These are phyloP conservation scores for Trididemnum miniatum DNA, from an alignment of 23 tunicate genomes.

Conservation along the genomic window DNA sequence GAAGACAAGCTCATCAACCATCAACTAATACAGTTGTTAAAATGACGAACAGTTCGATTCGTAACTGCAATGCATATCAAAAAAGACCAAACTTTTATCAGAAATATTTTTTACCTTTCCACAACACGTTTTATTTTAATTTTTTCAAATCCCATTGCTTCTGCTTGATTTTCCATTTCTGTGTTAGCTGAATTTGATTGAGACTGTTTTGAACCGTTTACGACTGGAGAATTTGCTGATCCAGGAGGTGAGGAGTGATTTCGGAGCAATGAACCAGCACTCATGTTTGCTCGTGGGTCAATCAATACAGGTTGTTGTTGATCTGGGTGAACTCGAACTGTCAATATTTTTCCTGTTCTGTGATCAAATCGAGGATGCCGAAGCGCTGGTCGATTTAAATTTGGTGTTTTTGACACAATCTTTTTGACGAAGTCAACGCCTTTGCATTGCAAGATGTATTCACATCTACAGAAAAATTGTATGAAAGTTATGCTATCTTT, in stretches of 20 bases:
- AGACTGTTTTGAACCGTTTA: neutral
- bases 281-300: conserved; percentile 8
- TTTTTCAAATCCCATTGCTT: neutral
- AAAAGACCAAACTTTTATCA: neutral
- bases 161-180: neutral
- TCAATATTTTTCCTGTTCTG: neutral
- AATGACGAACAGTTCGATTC: neutral
- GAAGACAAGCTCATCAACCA: too few species aligned
- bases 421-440: conserved; percentile 13
- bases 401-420: neutral
- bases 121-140: neutral
- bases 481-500: too few species aligned
- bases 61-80: neutral
- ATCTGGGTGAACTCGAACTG: neutral
- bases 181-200: neutral
- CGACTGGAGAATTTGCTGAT: neutral
- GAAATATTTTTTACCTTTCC: neutral
- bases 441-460: conserved; percentile 18
- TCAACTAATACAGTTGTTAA: too few species aligned
- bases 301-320: conserved; percentile 17
- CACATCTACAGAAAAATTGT: too few species aligned
- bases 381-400: conserved; percentile 10
- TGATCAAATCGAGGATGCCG: conserved; percentile 13
- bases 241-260: neutral
- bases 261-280: neutral